These are phyloP conservation scores for Rafetus swinhoei DNA, from an alignment of 2,113 vertebrate species.

Conservation along the genomic window DNA sequence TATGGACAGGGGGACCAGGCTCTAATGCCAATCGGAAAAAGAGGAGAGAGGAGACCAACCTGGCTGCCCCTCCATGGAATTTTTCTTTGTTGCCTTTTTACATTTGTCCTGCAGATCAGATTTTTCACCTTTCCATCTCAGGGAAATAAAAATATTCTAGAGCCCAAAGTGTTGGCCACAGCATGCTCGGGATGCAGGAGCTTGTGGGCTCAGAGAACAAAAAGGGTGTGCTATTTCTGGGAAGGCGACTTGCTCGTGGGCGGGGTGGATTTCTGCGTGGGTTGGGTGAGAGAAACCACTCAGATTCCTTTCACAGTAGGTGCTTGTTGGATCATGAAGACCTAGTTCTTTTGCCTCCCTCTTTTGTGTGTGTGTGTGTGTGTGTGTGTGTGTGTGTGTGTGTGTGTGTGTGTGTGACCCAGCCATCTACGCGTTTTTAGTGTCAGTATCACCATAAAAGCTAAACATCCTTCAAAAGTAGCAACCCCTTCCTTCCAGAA, in stretches of 20 bases:
- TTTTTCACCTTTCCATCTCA: constrained; percentile 40
- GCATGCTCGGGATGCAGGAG: neutral
- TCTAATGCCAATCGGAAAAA: neutral
- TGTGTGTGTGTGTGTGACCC: neutral
- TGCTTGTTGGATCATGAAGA: neutral
- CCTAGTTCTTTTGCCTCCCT: neutral
- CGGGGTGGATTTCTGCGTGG: neutral
- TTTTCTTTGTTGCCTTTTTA: constrained; percentile 18
- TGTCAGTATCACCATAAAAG: neutral
- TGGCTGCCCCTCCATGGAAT: neutral
- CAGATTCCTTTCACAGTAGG: neutral
- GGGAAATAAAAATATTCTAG: neutral
- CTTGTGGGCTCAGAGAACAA: neutral
- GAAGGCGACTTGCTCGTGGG: neutral
- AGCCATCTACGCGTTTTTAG: neutral
- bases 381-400: neutral
- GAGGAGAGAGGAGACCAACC: neutral
- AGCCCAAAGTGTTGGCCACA: neutral
- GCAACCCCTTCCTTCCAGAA: neutral
- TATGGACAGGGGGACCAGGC: neutral
- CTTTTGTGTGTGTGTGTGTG: neutral
- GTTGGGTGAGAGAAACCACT: neutral
- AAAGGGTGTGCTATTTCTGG: neutral
- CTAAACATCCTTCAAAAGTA: neutral
- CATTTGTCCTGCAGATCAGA: neutral